Base-by-base conservation (phyloP, 2,888 invertebrate species). In the Xestia sexstrigata region DNA sequence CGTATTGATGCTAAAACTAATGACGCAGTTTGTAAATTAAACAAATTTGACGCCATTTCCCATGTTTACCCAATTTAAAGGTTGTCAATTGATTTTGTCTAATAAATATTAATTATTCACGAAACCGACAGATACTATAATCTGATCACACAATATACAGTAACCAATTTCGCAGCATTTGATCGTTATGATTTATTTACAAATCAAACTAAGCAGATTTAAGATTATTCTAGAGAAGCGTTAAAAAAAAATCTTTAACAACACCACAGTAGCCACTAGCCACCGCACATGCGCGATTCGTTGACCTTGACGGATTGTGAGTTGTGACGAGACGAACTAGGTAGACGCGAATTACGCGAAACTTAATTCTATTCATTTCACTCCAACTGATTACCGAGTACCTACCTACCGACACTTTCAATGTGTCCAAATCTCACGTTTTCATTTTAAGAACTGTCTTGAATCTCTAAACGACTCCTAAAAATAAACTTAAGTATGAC, bases 251-350 rank as follows among this genome's bases (percentile, higher is more conserved):
- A 93, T 94, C 93, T 93, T 93, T 93, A 66, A 42, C 39, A 93
- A 91, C 90, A 93, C 88, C 89, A 42, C 30, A 26, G 55, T 58
- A 75, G 42, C 63, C 42, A 62, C 90, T 90, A 93, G 89, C 89
- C 88, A 92, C 92, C 91, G 95, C 95, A 95, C 95, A 95, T 95
- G 95, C 95, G 95, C 95, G 91, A 89, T 90, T 89, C 86, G 80
- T 86, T 94, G 94, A 93, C 95, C 95, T 95, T 96, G 95, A 93
- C 87, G 90, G 90, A 88, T 91, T 90, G 91, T 93, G 92, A 76
- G 87, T 91, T 90, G 91, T 93, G 92, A 76, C 58, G 62, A 80
- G 65, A 93, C 91, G 88, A 93, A 90, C 89, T 91, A 89, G 80
- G 75, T 82, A 78, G 71, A 74, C 62, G 42, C 70, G 58, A 58